Conservation (phyloP, 1,140 invertebrate species). For the Leptoteleia sp. region DNA sequence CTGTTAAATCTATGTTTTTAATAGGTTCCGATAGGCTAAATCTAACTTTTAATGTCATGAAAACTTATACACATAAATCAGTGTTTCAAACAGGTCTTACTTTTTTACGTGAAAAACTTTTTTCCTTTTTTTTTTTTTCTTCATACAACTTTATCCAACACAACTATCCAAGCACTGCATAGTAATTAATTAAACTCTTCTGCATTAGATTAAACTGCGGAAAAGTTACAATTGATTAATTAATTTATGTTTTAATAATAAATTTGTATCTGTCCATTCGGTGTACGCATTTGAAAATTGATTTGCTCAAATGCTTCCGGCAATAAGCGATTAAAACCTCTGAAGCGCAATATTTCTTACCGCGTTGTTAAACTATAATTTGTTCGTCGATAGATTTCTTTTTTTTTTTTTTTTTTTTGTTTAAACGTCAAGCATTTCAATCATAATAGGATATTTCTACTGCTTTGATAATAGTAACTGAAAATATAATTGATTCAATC, state of each 20-base stretch:
- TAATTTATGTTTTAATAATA: slow-evolving; percentile 12
- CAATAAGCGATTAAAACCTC: no score
- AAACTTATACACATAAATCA: slow-evolving; percentile 37
- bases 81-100: slow-evolving; percentile 16
- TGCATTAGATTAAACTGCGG: slow-evolving; percentile 9
- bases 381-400: no score
- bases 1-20: slow-evolving; percentile 4
- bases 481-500: slow-evolving; percentile 40
- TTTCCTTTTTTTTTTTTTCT: neutral
- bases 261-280: neutral
- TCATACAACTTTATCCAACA: slow-evolving; percentile 1
- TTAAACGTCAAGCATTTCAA: slow-evolving; percentile 1
- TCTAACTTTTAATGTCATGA: slow-evolving; percentile 26
- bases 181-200: slow-evolving; percentile 27
- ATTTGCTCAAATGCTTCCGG: no score
- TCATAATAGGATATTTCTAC: slow-evolving; percentile 1
- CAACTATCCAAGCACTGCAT: slow-evolving; percentile 3
- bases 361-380: no score
- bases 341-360: no score
- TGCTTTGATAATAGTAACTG: slow-evolving; percentile 26
- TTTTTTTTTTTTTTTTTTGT: neutral
- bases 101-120: slow-evolving; percentile 9
- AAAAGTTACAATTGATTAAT: slow-evolving; percentile 8
- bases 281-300: no score
- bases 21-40: slow-evolving; percentile 12